Evolutionary conservation across 2,888 invertebrate genomes (phyloP), one percentile per base, ranked within the genome.

Genomic region (Watsonalla cultraria): DNA sequence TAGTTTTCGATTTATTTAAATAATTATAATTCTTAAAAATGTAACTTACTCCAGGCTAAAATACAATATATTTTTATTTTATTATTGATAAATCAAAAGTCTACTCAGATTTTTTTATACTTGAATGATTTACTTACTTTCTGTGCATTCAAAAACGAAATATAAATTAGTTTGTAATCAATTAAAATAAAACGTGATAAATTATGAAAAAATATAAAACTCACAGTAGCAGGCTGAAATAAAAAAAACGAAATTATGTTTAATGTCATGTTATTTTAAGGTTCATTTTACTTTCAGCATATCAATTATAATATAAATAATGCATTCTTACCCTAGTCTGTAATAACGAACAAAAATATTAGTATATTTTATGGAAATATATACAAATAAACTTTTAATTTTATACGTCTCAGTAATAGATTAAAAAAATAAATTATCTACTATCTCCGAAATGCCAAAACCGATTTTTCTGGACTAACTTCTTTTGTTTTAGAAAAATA

Each of bases 171-270:
- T 46, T n/a, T 13, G 35, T 35, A 52, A 52, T 42, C 37, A 39
- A 33, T 46, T 37, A 9, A 42, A 53, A 51, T 56, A 39, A 56
- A 51, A 35, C 48, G 24, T 24, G 2, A 24, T n/a, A 24, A 46
- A 49, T 48, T 48, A 52, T 53, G 47, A 37, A 35, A 51, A 15
- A 39, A 54, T 47, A 35, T 33, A 45, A 42, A 33, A 47, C 47
- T 47, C 6, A 47, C 47, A 7, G 47, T 47, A 7, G 47, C 47
- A n/a, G 47, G 47, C 47, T 47, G n/a, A 34, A 24, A 33, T 15
- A 11, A 5, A 47, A 45, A 45, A n/a, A n/a, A n/a, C n/a, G n/a
- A n/a, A n/a, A n/a, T n/a, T 45, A n/a, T 11, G 13, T 45, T 45
- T 9, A 11, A 7, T n/a, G n/a, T n/a, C n/a, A n/a, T n/a, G n/a